Evolutionary conservation across 2,797 vertebrate genomes (phyloP).

Genomic region (Mus spretus): DNA sequence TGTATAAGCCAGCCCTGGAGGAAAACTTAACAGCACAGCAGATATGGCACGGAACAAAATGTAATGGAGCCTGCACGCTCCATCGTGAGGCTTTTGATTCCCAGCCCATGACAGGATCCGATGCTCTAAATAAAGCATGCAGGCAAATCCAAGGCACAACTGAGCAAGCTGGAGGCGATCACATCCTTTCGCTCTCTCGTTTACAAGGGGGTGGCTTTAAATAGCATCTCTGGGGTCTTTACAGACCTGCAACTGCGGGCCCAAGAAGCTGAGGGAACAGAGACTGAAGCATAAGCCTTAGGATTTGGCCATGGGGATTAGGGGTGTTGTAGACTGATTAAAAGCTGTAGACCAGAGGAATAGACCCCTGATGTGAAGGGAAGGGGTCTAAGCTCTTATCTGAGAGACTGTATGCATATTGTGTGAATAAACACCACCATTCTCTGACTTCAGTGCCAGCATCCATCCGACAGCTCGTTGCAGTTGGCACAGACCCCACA

Average conservation of each 20-base stretch:
- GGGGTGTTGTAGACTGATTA: not conserved
- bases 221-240: constrained; percentile 44
- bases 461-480: not conserved
- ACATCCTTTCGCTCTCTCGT: constrained; percentile 38
- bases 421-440: not conserved
- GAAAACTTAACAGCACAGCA: not conserved
- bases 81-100: not conserved
- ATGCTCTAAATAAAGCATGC: constrained; percentile 58
- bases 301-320: not conserved
- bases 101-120: constrained; percentile 20
- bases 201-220: constrained; percentile 62
- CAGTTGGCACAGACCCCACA: not conserved
- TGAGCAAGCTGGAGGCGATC: constrained; percentile 47
- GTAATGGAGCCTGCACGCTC: not conserved
- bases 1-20: not conserved
- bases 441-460: not conserved
- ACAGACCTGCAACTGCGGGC: constrained; percentile 17
- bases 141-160: constrained; percentile 50
- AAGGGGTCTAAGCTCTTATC: not conserved
- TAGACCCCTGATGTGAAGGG: not conserved
- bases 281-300: not conserved
- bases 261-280: not conserved
- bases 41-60: not conserved
- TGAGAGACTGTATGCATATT: not conserved
- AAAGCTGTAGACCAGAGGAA: not conserved